Percentiles rank a stretch among this genome's conserved stretches.
Evolutionary conservation across 2,113 vertebrate genomes (phyloP).

Genomic region (Condylura cristata): DNA sequence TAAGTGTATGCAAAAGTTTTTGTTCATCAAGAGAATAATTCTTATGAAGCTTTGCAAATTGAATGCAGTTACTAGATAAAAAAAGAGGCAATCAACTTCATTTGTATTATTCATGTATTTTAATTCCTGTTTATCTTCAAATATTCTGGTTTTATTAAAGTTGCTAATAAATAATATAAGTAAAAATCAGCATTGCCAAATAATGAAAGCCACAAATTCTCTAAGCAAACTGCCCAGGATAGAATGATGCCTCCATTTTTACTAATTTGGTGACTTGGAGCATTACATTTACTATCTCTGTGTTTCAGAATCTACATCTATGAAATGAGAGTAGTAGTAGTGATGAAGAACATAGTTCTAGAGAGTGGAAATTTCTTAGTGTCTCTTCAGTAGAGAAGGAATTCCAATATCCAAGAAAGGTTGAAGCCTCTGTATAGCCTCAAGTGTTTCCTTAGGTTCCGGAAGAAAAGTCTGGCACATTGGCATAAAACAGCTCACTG

Average conservation of each 20-base stretch:
- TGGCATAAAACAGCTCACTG: constrained; percentile 18
- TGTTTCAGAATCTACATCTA: constrained; percentile 35
- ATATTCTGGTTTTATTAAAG: constrained; percentile 26
- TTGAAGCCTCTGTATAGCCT: constrained; percentile 37
- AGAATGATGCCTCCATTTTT: constrained; percentile 24
- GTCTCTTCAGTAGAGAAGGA: not conserved
- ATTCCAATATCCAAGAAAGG: not conserved
- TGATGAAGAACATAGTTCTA: not conserved
- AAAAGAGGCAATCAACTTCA: not conserved
- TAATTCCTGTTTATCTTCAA: not conserved
- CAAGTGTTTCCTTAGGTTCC: constrained; percentile 45
- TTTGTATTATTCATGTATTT: constrained; percentile 29
- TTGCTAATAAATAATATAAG: constrained; percentile 57
- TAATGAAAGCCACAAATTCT: constrained; percentile 23
- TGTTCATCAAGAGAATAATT: constrained; percentile 18
- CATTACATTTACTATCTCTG: not conserved
- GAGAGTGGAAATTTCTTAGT: not conserved
- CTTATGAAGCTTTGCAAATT: constrained; percentile 60
- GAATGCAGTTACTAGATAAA: constrained; percentile 45
- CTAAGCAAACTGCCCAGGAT: not conserved
- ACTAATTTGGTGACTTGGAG: not conserved
- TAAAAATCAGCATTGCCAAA: constrained; percentile 3
- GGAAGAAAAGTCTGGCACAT: constrained; percentile 41
- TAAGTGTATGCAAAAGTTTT: constrained; percentile 52
- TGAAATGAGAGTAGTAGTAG: not conserved